These are phyloP conservation scores for Cantharis flavilabris DNA, from an alignment of 2,888 invertebrate genomes.

Conservation along the genomic window DNA sequence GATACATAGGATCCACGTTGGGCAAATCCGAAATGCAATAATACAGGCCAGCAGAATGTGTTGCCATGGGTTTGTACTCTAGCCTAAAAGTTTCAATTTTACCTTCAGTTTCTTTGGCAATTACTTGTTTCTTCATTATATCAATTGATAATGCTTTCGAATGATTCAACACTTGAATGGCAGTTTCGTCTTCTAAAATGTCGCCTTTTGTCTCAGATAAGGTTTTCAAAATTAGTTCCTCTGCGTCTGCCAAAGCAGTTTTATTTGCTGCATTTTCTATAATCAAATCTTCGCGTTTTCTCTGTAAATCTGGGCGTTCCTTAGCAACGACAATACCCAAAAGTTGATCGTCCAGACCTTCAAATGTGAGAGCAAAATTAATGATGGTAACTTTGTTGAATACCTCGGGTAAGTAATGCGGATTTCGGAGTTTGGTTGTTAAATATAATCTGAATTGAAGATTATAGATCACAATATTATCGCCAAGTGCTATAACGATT, in stretches of 20 bases:
- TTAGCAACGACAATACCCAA: conserved; percentile 83
- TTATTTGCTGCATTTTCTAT: conserved; percentile 80
- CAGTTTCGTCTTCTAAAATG: conserved; percentile 88
- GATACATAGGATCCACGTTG: conserved; percentile 87
- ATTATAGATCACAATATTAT: conserved; percentile 77
- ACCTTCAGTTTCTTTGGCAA: conserved; percentile 76
- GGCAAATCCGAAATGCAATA: conserved; percentile 83
- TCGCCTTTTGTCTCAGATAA: conserved; percentile 82
- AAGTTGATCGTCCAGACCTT: conserved; percentile 82
- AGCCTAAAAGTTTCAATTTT: conserved; percentile 76
- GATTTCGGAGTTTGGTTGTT: conserved; percentile 81
- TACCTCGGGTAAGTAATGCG: conserved; percentile 83
- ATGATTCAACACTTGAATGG: conserved; percentile 84
- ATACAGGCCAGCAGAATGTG: conserved; percentile 78
- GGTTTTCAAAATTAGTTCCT: conserved; percentile 86
- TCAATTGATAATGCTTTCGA: conserved; percentile 82
- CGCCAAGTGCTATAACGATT: conserved; percentile 76
- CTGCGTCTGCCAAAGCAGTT: conserved; percentile 80
- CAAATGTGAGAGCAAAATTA: conserved; percentile 81
- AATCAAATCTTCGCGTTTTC: conserved; percentile 77
- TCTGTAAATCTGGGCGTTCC: conserved; percentile 82
- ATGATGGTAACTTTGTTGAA: conserved; percentile 82
- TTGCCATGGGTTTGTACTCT: conserved; percentile 77
- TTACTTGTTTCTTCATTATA: conserved; percentile 80
- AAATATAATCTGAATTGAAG: conserved; percentile 77